These are phyloP conservation scores for Tadarida brasiliensis DNA, from an alignment of 2,797 vertebrate genomes.

Conservation along the genomic window DNA sequence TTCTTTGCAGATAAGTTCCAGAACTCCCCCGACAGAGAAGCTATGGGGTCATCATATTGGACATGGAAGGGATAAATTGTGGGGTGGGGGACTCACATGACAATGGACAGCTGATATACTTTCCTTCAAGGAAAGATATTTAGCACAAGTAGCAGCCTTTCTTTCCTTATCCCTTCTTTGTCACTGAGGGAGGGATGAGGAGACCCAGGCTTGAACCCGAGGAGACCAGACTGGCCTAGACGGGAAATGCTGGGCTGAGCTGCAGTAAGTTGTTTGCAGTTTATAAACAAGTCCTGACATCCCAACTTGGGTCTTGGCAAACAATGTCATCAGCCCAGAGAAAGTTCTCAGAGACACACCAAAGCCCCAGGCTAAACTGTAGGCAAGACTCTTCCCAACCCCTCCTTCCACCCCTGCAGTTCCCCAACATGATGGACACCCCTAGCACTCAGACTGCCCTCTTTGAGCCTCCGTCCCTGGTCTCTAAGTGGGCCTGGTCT, in stretches of 20 bases:
- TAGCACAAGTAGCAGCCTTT: background rate
- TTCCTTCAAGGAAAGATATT: conserved; percentile 28
- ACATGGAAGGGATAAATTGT: background rate
- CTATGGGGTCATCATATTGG: background rate
- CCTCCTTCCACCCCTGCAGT: background rate
- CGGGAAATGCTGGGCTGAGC: conserved; percentile 70
- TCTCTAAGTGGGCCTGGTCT: background rate
- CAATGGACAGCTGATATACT: background rate
- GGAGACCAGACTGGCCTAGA: conserved; percentile 50
- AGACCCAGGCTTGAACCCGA: conserved; percentile 39
- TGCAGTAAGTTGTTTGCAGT: conserved; percentile 40
- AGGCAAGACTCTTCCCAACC: background rate
- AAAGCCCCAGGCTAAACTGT: conserved; percentile 63
- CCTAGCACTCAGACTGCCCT: background rate
- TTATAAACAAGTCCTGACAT: conserved; percentile 71
- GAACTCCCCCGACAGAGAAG: background rate
- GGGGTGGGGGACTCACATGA: background rate
- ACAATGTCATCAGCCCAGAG: conserved; percentile 50
- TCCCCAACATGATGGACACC: background rate
- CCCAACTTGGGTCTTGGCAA: conserved; percentile 59
- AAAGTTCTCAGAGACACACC: conserved; percentile 56
- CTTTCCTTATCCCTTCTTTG: conserved; percentile 21
- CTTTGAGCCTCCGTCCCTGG: background rate
- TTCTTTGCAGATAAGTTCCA: background rate
- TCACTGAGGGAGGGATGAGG: conserved; percentile 45